These are phyloP conservation scores for Synanthedon myopaeformis DNA, from an alignment of 2,888 invertebrate genomes.

Conservation along the genomic window DNA sequence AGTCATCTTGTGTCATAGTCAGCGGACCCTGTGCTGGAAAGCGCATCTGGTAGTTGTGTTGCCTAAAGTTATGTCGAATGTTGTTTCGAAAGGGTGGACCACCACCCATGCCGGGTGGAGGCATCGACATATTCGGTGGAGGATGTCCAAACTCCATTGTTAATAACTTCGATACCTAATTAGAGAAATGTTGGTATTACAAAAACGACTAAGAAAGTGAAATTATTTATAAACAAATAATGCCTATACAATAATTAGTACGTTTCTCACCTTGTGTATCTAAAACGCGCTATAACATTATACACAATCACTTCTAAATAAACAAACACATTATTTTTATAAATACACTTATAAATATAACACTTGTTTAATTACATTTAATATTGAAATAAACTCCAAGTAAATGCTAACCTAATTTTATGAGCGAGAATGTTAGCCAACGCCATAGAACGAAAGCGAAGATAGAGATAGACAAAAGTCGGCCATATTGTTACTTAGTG, in stretches of 20 bases:
- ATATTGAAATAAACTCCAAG: slow-evolving; percentile 7
- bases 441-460: too few relatives aligned
- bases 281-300: slow-evolving; percentile 23
- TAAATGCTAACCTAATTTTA: slow-evolving; percentile 28
- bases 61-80: slow-evolving; percentile 62
- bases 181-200: slow-evolving; percentile 46
- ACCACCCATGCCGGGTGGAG: slow-evolving; percentile 45
- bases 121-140: slow-evolving; percentile 56
- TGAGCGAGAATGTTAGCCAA: too few relatives aligned
- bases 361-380: slow-evolving; percentile 13
- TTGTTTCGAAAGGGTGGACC: slow-evolving; percentile 43
- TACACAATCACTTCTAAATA: slow-evolving; percentile 16
- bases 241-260: too few relatives aligned
- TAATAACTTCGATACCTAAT: slow-evolving; percentile 59
- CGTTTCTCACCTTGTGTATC: too few relatives aligned
- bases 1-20: slow-evolving; percentile 87
- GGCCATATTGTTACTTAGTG: too few relatives aligned
- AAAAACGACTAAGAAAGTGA: not conserved
- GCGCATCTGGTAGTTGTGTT: slow-evolving; percentile 62
- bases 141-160: slow-evolving; percentile 64
- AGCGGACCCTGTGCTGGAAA: slow-evolving; percentile 68
- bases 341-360: slow-evolving; percentile 30
- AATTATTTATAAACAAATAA: too few relatives aligned
- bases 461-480: too few relatives aligned
- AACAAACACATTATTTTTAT: slow-evolving; percentile 2